Conservation (phyloP, 2,888 invertebrate genomes). For the Agrochola circellaris region DNA sequence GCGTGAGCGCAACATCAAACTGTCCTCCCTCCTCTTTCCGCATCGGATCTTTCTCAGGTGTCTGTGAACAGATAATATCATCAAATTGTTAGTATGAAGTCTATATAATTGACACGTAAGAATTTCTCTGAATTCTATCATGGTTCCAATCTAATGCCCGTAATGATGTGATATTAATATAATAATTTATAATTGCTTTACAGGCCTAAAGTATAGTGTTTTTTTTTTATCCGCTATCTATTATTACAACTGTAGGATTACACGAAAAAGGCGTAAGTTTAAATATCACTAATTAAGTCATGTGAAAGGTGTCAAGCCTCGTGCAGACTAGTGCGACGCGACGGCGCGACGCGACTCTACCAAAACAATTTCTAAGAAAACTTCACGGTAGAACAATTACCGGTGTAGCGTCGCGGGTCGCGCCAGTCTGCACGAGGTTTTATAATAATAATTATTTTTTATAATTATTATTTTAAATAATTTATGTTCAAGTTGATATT, state of each 20-base stretch:
- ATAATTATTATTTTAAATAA: not conserved
- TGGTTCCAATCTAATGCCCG: constrained; percentile 34
- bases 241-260: not conserved
- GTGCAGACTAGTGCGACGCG: too few species aligned
- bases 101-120: constrained; percentile 36
- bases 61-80: constrained; percentile 33
- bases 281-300: not conserved
- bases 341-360: too few species aligned
- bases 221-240: not conserved
- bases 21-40: too few species aligned
- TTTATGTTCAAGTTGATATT: not conserved
- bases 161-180: constrained; percentile 16
- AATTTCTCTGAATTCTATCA: constrained; percentile 34
- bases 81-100: constrained; percentile 25
- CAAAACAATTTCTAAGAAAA: too few species aligned
- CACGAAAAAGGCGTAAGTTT: not conserved
- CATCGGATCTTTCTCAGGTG: constrained; percentile 15
- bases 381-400: too few species aligned
- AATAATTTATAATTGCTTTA: constrained; percentile 23
- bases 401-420: too few species aligned
- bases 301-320: not conserved
- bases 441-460: too few species aligned
- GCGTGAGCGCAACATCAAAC: too few species aligned
- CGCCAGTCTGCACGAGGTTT: too few species aligned
- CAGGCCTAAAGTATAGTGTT: not conserved